phyloP scores from a whole-genome alignment of 2,888 invertebrate genomes.

The Masnerella sp. region DNA sequence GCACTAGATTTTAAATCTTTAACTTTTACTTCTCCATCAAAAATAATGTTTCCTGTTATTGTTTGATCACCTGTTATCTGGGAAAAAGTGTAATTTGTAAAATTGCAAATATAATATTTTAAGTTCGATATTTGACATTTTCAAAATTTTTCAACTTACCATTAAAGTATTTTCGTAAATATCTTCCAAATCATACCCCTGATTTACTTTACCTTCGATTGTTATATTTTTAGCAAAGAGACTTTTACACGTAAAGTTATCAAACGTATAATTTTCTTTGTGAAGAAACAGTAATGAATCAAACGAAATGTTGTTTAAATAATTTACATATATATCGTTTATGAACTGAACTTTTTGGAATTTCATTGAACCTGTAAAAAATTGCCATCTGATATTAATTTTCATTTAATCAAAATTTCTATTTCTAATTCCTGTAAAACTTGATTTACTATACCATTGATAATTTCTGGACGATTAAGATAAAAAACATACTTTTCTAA shows the following conservation, averaged over 20 bases:
- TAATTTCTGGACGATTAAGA: conserved; percentile 12
- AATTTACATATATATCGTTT: conserved; percentile 12
- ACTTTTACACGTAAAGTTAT: not conserved
- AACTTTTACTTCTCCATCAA: conserved; percentile 4
- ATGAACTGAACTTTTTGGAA: conserved; percentile 3
- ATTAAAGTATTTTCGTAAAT: conserved; percentile 18
- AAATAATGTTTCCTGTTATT: conserved; percentile 14
- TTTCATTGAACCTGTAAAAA: conserved; percentile 15
- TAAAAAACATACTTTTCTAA: conserved; percentile 2
- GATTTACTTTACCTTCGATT: conserved; percentile 14
- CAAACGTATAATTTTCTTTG: not conserved
- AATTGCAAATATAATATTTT: not conserved
- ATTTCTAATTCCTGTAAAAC: too few relatives aligned
- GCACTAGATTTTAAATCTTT: not conserved
- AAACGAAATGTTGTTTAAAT: conserved; percentile 3
- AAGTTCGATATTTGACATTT: not conserved
- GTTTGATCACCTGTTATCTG: conserved; percentile 14
- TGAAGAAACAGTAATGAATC: conserved; percentile 2
- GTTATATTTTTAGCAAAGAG: not conserved
- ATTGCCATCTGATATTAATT: conserved; percentile 2
- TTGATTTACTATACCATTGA: not conserved
- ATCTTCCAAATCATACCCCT: not conserved
- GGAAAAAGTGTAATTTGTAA: not conserved
- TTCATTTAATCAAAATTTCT: conserved; percentile 1
- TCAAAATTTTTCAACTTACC: conserved; percentile 13